These are phyloP conservation scores for Rhimphoctona megacephalus DNA, from an alignment of 2,888 invertebrate genomes.

Conservation along the genomic window DNA sequence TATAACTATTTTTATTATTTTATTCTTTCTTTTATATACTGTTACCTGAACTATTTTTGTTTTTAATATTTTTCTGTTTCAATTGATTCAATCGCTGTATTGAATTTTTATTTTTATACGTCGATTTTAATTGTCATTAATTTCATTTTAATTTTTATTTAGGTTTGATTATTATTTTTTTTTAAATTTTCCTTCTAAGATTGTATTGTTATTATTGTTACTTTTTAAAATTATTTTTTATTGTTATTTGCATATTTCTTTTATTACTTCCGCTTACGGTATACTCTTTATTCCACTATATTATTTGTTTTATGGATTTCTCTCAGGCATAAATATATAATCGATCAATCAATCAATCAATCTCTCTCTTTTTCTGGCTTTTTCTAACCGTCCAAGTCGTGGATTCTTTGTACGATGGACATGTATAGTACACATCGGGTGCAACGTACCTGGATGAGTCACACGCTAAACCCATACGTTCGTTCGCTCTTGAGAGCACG, in stretches of 20 bases:
- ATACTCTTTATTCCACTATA: not conserved
- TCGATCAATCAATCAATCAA: not conserved
- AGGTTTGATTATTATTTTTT: not conserved
- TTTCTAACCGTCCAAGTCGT: conserved; percentile 19
- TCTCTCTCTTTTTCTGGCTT: not conserved
- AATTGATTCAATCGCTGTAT: not conserved
- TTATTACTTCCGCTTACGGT: not conserved
- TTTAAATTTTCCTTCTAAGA: not conserved
- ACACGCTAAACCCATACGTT: conserved; percentile 74
- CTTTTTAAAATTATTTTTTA: no score
- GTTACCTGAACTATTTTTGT: not conserved
- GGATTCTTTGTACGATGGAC: conserved; percentile 70
- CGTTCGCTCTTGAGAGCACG: conserved; percentile 67
- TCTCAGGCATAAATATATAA: not conserved
- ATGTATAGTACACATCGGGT: conserved; percentile 74
- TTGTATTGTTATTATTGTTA: not conserved
- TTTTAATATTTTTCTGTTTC: not conserved
- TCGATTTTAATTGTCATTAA: not conserved
- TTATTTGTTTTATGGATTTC: not conserved
- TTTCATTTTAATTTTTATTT: not conserved
- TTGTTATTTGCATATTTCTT: not conserved
- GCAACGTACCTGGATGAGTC: conserved; percentile 82
- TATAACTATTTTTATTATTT: not conserved
- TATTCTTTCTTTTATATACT: not conserved
- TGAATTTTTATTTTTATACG: not conserved